phyloP scores from a whole-genome alignment of 2,888 invertebrate genomes.

The Omphaloscelis lunosa region DNA sequence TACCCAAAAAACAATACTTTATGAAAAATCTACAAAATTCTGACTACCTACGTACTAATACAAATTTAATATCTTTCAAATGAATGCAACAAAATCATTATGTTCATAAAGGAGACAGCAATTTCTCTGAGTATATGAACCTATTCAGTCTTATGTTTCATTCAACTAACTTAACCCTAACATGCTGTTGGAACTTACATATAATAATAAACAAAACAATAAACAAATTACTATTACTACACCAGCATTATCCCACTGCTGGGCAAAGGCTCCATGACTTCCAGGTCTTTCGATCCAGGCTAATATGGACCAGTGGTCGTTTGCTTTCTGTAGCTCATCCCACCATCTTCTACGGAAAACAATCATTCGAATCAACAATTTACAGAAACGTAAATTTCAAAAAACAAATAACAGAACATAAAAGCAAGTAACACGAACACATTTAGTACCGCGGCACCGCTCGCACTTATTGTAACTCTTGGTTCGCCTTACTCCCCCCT shows the following conservation, averaged over 20 bases:
- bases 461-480: constrained; percentile 67
- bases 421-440: constrained; percentile 67
- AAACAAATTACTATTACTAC: neutral
- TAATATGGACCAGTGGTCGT: neutral
- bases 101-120: neutral
- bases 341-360: neutral
- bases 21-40: neutral
- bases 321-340: too few relatives aligned
- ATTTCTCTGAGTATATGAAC: neutral
- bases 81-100: neutral
- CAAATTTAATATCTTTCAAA: neutral
- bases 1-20: neutral
- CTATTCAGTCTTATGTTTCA: neutral
- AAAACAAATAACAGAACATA: constrained; percentile 74
- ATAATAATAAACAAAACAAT: neutral
- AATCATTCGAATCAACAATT: constrained; percentile 14
- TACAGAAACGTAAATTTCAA: constrained; percentile 29
- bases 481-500: constrained; percentile 69
- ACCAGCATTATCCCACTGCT: neutral
- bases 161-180: neutral
- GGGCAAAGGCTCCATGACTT: neutral
- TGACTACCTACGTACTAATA: neutral
- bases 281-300: neutral
- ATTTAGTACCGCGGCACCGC: constrained; percentile 57
- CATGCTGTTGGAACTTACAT: neutral